phyloP scores from a whole-genome alignment of 2,797 vertebrate genomes.

The Macrochelys suwanniensis region DNA sequence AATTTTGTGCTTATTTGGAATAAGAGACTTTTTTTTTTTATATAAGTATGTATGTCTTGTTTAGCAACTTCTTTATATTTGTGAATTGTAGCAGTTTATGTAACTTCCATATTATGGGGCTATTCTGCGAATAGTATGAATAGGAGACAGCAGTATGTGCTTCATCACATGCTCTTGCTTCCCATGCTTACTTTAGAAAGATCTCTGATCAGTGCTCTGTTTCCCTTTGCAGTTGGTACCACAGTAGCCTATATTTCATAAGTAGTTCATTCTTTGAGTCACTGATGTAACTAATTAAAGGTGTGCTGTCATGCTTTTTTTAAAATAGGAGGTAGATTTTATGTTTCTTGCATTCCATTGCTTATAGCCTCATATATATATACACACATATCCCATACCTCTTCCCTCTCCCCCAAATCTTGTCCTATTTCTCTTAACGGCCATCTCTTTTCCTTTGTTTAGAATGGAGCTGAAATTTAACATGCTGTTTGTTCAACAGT shows the following conservation, averaged over 20 bases:
- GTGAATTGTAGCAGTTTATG: background rate
- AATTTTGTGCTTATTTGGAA: slow-evolving; percentile 34
- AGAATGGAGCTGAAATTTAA: fast-evolving
- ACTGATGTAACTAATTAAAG: background rate
- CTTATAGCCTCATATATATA: background rate
- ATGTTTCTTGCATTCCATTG: background rate
- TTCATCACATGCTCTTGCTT: background rate
- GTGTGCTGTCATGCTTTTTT: background rate
- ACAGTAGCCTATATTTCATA: background rate
- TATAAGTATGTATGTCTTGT: background rate
- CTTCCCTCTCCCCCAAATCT: background rate
- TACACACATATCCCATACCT: background rate
- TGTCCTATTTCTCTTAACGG: background rate
- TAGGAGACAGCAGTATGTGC: background rate
- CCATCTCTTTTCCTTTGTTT: background rate
- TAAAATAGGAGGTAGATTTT: background rate
- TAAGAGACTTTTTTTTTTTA: background rate
- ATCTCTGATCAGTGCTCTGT: background rate
- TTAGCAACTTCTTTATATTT: background rate
- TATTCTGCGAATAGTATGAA: background rate
- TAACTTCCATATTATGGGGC: background rate
- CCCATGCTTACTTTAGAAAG: background rate
- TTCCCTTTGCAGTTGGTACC: background rate
- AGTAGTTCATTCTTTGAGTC: background rate
- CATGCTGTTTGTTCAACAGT: fast-evolving